phyloP scores from a whole-genome alignment of 1,140 invertebrate genomes.

The Tetragnatha versicolor region DNA sequence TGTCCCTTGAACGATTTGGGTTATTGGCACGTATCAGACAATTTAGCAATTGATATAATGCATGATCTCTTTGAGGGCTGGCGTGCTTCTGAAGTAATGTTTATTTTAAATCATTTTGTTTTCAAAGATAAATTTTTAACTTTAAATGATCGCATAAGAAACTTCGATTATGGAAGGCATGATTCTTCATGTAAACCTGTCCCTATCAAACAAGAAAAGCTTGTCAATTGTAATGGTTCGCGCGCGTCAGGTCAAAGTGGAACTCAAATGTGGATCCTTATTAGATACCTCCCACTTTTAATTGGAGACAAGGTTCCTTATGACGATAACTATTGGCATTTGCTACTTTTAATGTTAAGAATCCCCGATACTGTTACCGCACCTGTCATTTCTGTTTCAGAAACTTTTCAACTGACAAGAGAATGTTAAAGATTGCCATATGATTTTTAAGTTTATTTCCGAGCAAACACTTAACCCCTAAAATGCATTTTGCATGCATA shows the following conservation, averaged over 20 bases:
- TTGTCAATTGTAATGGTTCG: not conserved
- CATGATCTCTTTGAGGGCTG: slow-evolving; percentile 17
- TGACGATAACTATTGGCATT: not conserved
- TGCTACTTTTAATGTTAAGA: not conserved
- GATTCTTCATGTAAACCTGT: slow-evolving; percentile 1
- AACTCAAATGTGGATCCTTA: slow-evolving; percentile 20
- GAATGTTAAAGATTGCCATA: not conserved
- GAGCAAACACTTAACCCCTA: not conserved
- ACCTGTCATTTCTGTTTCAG: not conserved
- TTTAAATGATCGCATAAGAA: slow-evolving; percentile 11
- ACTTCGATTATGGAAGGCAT: not conserved
- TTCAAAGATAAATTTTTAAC: not conserved
- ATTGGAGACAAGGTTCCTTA: slow-evolving; percentile 2
- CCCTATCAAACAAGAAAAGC: not conserved
- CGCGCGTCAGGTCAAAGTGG: slow-evolving; percentile 12
- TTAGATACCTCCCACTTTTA: slow-evolving; percentile 15
- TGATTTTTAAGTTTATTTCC: not conserved
- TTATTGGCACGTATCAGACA: not conserved
- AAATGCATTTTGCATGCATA: not conserved
- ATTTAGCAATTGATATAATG: slow-evolving; percentile 1
- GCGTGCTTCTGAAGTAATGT: not conserved
- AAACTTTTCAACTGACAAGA: slow-evolving; percentile 9
- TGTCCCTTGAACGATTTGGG: slow-evolving; percentile 14
- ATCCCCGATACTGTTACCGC: not conserved
- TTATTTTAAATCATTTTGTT: slow-evolving; percentile 16